phyloP scores from a whole-genome alignment of 2,113 vertebrate species.

The Nanger granti region DNA sequence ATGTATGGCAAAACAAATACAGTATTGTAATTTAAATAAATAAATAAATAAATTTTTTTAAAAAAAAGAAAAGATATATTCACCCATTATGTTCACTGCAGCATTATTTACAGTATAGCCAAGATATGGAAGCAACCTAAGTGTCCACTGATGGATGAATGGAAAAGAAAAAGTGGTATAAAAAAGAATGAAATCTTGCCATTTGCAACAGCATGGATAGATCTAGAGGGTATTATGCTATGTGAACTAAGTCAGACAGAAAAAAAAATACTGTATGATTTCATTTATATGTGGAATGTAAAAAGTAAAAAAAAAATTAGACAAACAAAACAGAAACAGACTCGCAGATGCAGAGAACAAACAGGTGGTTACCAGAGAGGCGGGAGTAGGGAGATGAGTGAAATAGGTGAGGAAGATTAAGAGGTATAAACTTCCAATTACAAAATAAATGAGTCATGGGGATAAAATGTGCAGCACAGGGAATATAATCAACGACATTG shows the following conservation, averaged over 20 bases:
- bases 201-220: neutral
- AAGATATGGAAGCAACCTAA: neutral
- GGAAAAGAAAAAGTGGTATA: neutral
- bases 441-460: neutral
- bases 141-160: neutral
- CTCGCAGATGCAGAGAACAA: neutral
- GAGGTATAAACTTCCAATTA: neutral
- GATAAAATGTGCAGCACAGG: neutral
- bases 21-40: too few relatives aligned
- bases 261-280: neutral
- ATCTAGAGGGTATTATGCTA: neutral
- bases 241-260: neutral
- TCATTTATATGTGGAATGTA: neutral
- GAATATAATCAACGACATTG: neutral
- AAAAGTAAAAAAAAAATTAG: neutral
- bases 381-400: neutral
- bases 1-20: too few relatives aligned
- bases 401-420: neutral
- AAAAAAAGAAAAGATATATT: neutral
- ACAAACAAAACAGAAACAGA: neutral
- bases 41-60: too few relatives aligned
- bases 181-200: neutral
- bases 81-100: neutral
- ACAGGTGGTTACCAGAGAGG: neutral
- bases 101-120: neutral